Evolutionary conservation across 2,797 vertebrate species (phyloP).

Genomic region (Micromesistius poutassou): DNA sequence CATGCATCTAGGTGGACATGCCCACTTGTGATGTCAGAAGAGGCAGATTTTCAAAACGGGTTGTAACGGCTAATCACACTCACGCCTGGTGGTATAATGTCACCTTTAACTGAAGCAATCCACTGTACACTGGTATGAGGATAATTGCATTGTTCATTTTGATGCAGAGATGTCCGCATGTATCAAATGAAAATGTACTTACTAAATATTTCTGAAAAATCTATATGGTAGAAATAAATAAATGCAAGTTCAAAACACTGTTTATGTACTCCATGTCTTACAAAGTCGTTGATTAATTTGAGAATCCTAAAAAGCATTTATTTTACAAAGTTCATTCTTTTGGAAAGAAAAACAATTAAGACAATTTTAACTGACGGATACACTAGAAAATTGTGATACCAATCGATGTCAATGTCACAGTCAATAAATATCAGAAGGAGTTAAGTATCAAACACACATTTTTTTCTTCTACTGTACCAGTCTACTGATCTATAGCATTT

Average conservation of each 20-base stretch:
- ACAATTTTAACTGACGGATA: conserved; percentile 37
- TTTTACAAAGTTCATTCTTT: conserved; percentile 45
- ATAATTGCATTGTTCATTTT: conserved; percentile 81
- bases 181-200: conserved; percentile 85
- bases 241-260: conserved; percentile 74
- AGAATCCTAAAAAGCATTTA: conserved; percentile 55
- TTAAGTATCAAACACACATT: conserved; percentile 32
- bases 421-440: conserved; percentile 1
- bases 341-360: conserved; percentile 37
- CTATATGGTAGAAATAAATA: conserved; percentile 95
- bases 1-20: no score
- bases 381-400: conserved; percentile 42
- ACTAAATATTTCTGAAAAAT: conserved; percentile 87
- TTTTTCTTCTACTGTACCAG: conserved; percentile 35
- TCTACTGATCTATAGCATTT: conserved; percentile 25
- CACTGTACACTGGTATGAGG: conserved; percentile 32
- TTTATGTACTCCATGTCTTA: conserved; percentile 75
- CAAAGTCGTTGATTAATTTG: conserved; percentile 72
- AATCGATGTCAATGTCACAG: conserved; percentile 33
- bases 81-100: no score
- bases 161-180: conserved; percentile 82
- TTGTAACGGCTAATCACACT: no score
- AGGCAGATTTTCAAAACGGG: no score
- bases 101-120: conserved; percentile 22
- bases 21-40: no score